Evolutionary conservation across 1,140 invertebrate genomes (phyloP), one percentile per base, ranked within the genome.

Genomic region (Drosophila arizonae): DNA sequence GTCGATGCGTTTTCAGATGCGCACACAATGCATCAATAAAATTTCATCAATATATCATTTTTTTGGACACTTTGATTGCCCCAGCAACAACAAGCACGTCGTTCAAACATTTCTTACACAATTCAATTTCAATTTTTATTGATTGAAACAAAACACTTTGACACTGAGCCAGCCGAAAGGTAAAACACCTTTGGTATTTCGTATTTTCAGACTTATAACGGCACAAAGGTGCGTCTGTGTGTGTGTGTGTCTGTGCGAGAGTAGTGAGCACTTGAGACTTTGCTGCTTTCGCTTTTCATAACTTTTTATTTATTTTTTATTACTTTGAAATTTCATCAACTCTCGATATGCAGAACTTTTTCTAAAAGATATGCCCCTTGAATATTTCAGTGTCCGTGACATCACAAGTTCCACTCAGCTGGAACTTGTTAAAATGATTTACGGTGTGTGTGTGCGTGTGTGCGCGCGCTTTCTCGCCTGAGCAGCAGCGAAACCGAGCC

Each of bases 11-110:
- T 30, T 69, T 73, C 73, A 73, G 73, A 70, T 57, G 73, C 58
- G 51, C 39, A 76, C 39, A 76, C 76, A 82, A 78, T 76, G 79
- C 80, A 48, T 63, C 72, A 61, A 51, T 85, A 72, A 65, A 65
- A 61, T 84, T 84, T 84, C 81, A 70, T 77, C 80, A 84, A 84
- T 84, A 85, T 85, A 70, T 84, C 80, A 84, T 79, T 71, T 76
- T 33, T 63, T 73, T 55, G 50, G 64, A 68, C 78, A 73, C 76
- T 81, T 80, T 71, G 66, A 63, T 79, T 81, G 75, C 26, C 41
- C 28, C 24, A n/a, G 6, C 24, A 24, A 24, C 21, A 30, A 10
- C 30, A 10, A 30, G 56, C 67, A 63, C 68, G 52, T 61, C 48
- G 46, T 50, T 50, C 24, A 28, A n/a, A 79, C 74, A 72, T 84